Evolutionary conservation across 1,140 invertebrate genomes (phyloP), one percentile per base, ranked within the genome.

Genomic region (Mizuhopecten yessoensis): DNA sequence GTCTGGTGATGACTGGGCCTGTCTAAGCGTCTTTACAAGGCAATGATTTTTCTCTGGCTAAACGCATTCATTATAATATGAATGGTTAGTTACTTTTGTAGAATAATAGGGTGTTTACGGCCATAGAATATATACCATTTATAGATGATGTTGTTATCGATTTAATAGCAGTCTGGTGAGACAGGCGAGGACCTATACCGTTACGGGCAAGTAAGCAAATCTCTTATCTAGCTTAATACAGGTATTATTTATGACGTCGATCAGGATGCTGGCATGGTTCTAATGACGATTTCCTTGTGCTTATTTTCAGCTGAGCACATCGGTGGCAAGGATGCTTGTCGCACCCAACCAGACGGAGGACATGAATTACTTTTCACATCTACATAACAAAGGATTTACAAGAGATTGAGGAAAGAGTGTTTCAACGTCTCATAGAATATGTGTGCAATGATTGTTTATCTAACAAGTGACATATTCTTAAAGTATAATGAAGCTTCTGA

Each of bases 131-230:
- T 75, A 11, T n/a, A 75, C 23, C 57, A 5, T n/a, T 75, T 75
- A 75, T 9, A 75, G 9, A 75, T 75, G 29, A 75, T 75, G 57
- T n/a, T 75, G 57, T 75, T 75, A 75, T 75, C n/a, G 57, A 75
- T 75, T 75, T 75, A 3, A 29, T 29, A 17, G 57, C 57, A 29
- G 57, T 29, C 57, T n/a, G 17, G 20, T 2, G 45, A 49, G 20
- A 20, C 45, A 49, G 10, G 45, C 13, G 10, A 17, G 29, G 57
- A 75, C 57, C 15, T 75, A 75, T 29, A 75, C 7, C 11, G 57
- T 75, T 75, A 75, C 57, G 57, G 57, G 57, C 57, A 29, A 75
- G 23, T 75, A 75, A 5, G 57, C 57, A 3, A 3, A 29, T n/a
- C 23, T 75, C 2, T 9, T 75, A 9, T 75, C 2, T 75, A 3